phyloP scores from a whole-genome alignment of 2,113 vertebrate genomes.

The Macrotus californicus region DNA sequence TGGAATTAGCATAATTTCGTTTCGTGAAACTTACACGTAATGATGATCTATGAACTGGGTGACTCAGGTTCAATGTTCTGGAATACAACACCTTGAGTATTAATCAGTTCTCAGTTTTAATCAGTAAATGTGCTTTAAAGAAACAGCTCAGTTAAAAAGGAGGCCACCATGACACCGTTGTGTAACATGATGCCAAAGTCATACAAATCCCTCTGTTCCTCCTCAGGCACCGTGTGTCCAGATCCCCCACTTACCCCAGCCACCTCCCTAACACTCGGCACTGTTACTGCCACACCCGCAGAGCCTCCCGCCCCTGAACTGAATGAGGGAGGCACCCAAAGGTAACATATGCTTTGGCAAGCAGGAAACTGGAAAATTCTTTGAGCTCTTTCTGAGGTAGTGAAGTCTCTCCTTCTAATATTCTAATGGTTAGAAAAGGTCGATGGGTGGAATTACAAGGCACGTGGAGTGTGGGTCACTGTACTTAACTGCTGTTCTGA shows the following conservation, averaged over 20 bases:
- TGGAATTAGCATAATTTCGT: too few species aligned
- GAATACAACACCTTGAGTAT: neutral
- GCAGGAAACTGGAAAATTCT: constrained; percentile 43
- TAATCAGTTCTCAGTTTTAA: neutral
- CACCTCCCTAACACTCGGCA: neutral
- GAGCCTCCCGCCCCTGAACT: neutral
- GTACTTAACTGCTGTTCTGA: neutral
- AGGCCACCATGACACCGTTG: neutral
- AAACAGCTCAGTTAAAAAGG: neutral
- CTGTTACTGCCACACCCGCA: neutral
- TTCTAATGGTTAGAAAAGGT: constrained; percentile 34
- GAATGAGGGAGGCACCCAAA: neutral
- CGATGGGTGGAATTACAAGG: neutral
- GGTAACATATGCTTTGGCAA: constrained; percentile 20
- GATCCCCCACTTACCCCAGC: accelerated
- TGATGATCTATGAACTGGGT: neutral
- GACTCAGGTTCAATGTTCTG: neutral
- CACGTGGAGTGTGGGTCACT: neutral
- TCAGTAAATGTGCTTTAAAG: neutral
- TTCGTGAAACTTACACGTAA: neutral
- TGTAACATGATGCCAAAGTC: neutral
- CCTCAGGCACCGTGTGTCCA: neutral
- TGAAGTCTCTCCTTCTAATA: constrained; percentile 53
- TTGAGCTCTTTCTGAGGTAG: constrained; percentile 75
- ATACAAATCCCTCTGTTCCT: neutral